Evolutionary conservation across 2,797 vertebrate species (phyloP).

Genomic region (Ispidina picta): DNA sequence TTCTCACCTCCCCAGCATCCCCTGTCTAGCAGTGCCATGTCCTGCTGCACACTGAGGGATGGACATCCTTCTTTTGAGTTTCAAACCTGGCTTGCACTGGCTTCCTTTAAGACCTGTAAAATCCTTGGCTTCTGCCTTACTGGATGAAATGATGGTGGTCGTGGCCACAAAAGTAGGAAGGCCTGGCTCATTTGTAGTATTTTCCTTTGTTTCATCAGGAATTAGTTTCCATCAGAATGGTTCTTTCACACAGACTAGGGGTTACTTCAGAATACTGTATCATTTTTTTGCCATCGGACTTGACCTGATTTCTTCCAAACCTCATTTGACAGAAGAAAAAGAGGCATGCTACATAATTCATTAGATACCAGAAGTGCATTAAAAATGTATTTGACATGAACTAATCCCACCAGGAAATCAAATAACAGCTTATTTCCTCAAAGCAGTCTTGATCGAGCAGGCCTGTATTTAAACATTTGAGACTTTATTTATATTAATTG

Average conservation of each 20-base stretch:
- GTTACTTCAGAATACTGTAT: constrained; percentile 24
- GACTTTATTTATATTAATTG: not conserved
- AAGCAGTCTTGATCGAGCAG: not conserved
- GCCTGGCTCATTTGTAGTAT: not conserved
- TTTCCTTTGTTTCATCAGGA: not conserved
- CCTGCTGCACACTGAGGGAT: not conserved
- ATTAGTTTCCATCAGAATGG: not conserved
- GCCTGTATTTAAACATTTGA: not conserved
- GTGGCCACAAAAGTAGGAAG: not conserved
- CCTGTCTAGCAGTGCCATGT: not conserved
- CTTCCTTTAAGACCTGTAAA: not conserved
- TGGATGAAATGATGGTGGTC: not conserved
- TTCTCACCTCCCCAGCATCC: not conserved
- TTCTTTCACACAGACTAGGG: not conserved
- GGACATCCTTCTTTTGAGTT: not conserved
- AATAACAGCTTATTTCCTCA: constrained; percentile 48
- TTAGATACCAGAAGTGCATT: constrained; percentile 49
- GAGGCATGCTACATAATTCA: constrained; percentile 49
- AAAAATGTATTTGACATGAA: constrained; percentile 63
- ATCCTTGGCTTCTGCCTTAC: not conserved
- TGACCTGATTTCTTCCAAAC: constrained; percentile 62
- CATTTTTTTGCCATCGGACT: not conserved
- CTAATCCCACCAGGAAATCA: constrained; percentile 49
- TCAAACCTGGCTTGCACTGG: not conserved
- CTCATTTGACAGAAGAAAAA: constrained; percentile 31